phyloP scores from a whole-genome alignment of 2,797 vertebrate species.

The Echeneis naucrates region DNA sequence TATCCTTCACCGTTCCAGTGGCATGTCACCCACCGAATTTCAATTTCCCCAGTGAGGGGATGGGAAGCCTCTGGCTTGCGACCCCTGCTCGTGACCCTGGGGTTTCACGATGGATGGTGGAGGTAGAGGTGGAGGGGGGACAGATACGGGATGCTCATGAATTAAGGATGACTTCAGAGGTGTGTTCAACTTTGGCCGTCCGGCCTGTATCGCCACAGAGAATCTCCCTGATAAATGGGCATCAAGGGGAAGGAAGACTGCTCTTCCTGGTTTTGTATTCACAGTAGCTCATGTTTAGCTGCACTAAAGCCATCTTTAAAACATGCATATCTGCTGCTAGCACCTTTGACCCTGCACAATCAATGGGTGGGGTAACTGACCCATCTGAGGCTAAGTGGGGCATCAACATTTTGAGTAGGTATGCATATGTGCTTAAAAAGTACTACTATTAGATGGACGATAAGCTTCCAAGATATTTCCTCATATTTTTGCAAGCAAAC shows the following conservation, averaged over 20 bases:
- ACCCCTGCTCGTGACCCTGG: conserved; percentile 74
- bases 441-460: background rate
- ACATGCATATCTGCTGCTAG: conserved; percentile 41
- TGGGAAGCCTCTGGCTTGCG: conserved; percentile 67
- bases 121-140: conserved; percentile 55
- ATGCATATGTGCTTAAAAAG: background rate
- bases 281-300: conserved; percentile 45
- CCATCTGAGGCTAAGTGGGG: background rate
- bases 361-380: conserved; percentile 10
- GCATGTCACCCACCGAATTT: conserved; percentile 74
- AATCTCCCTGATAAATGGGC: conserved; percentile 79
- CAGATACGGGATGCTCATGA: conserved; percentile 77
- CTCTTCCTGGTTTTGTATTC: conserved; percentile 68
- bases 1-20: conserved; percentile 76
- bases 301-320: conserved; percentile 45
- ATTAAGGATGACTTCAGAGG: conserved; percentile 80
- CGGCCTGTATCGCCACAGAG: conserved; percentile 65
- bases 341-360: conserved; percentile 30
- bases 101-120: conserved; percentile 65
- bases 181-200: conserved; percentile 74
- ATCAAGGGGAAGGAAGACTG: conserved; percentile 56
- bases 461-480: background rate
- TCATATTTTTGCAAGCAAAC: too few relatives aligned
- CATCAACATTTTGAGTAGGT: background rate
- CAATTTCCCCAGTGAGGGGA: conserved; percentile 75